Evolutionary conservation across 2,888 invertebrate species (phyloP).

Genomic region (Eristalinus sepulchralis): DNA sequence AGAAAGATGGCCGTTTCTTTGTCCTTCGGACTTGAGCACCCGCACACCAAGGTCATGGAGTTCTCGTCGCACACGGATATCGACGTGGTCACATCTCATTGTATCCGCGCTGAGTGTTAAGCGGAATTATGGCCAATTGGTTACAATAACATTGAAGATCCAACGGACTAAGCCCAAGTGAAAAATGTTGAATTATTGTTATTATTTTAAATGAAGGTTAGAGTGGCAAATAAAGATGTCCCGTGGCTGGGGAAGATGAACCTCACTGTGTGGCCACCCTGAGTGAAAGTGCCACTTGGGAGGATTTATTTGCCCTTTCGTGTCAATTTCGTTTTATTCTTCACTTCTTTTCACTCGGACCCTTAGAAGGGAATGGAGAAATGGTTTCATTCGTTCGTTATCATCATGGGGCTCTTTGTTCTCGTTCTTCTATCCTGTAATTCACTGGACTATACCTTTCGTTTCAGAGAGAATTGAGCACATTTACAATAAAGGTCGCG

Average conservation of each 20-base stretch:
- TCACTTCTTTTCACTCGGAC: background rate
- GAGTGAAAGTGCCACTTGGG: constrained; percentile 49
- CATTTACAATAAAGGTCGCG: background rate
- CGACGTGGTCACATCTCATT: constrained; percentile 14
- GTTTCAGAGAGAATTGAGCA: background rate
- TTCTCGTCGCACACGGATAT: background rate
- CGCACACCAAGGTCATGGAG: background rate
- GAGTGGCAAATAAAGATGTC: background rate
- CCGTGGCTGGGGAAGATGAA: background rate
- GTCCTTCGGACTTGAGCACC: background rate
- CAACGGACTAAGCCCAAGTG: background rate
- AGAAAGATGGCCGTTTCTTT: background rate
- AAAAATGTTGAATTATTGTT: constrained; percentile 53
- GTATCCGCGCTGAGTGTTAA: constrained; percentile 22
- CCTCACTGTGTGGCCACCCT: constrained; percentile 32
- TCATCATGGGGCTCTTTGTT: background rate
- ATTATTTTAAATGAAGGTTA: constrained; percentile 47
- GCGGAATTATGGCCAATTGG: constrained; percentile 58
- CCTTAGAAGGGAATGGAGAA: background rate
- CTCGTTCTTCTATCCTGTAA: background rate
- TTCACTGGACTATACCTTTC: background rate
- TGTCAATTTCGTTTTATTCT: constrained; percentile 13
- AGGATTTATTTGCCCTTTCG: constrained; percentile 53
- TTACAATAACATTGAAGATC: constrained; percentile 12
- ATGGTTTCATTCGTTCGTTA: background rate